These are phyloP conservation scores for Drosophila rellima DNA, from an alignment of 2,888 invertebrate species.

Conservation along the genomic window DNA sequence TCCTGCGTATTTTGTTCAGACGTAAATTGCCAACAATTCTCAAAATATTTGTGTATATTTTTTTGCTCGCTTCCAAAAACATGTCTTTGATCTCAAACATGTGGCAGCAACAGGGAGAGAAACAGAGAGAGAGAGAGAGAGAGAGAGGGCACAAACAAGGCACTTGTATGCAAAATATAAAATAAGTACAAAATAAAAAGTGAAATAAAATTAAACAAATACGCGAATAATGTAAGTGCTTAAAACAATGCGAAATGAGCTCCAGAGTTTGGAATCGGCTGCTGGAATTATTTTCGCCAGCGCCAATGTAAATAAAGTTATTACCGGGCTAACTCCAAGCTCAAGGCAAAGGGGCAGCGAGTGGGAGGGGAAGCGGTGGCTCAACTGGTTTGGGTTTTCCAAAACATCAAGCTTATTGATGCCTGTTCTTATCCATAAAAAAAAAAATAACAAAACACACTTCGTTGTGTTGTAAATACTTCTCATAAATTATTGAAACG, in stretches of 20 bases:
- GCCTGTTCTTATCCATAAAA: constrained; percentile 24
- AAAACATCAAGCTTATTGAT: constrained; percentile 62
- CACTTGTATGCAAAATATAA: constrained; percentile 42
- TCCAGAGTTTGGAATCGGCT: constrained; percentile 36
- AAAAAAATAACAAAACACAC: constrained; percentile 33
- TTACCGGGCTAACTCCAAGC: constrained; percentile 7
- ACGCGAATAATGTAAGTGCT: constrained; percentile 60
- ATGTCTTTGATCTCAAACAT: constrained; percentile 81
- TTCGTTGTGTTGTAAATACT: constrained; percentile 20
- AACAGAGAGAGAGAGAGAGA: no score
- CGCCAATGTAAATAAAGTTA: constrained; percentile 43
- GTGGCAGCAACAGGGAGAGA: constrained; percentile 28
- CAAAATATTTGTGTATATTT: constrained; percentile 27
- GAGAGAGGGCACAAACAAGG: constrained; percentile 23
- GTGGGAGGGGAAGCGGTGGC: not conserved
- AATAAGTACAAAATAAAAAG: constrained; percentile 32
- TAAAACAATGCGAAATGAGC: constrained; percentile 59
- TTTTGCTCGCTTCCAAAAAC: constrained; percentile 60
- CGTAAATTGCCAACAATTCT: constrained; percentile 62
- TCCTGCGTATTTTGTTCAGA: constrained; percentile 57
- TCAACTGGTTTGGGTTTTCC: constrained; percentile 43
- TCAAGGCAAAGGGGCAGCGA: not conserved
- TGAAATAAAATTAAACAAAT: constrained; percentile 57
- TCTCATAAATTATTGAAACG: constrained; percentile 43
- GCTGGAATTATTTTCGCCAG: constrained; percentile 48